phyloP scores from a whole-genome alignment of 2,797 vertebrate species.

The Acipenser ruthenus region DNA sequence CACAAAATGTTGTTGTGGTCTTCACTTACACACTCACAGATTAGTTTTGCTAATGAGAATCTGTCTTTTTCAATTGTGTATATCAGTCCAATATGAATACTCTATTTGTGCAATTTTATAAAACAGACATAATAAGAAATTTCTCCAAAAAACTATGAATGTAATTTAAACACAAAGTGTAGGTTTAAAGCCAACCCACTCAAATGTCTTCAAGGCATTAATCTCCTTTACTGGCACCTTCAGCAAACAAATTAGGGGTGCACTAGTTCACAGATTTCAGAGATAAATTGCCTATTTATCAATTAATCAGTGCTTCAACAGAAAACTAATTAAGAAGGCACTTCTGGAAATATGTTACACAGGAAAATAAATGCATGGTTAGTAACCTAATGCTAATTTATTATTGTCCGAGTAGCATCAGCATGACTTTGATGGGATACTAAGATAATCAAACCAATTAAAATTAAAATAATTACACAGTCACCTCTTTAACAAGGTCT shows the following conservation, averaged over 20 bases:
- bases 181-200: constrained; percentile 15
- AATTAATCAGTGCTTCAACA: constrained; percentile 57
- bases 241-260: constrained; percentile 67
- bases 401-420: constrained; percentile 52
- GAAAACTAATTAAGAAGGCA: constrained; percentile 61
- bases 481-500: constrained; percentile 56
- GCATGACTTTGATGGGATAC: constrained; percentile 56
- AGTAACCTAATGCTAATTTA: constrained; percentile 31
- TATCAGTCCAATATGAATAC: constrained; percentile 1
- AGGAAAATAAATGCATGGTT: constrained; percentile 4
- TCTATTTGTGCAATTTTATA: background rate
- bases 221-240: constrained; percentile 61
- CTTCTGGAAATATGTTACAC: constrained; percentile 50
- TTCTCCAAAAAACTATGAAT: background rate
- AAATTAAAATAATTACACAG: constrained; percentile 79
- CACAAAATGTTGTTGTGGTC: constrained; percentile 29
- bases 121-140: background rate
- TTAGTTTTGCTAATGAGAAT: constrained; percentile 42
- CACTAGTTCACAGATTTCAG: constrained; percentile 58
- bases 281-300: constrained; percentile 58
- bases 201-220: constrained; percentile 55
- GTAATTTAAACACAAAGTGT: background rate
- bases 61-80: constrained; percentile 12
- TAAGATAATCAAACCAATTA: constrained; percentile 72
- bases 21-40: constrained; percentile 51